phyloP scores from a whole-genome alignment of 2,113 vertebrate species.

The Corapipo altera region DNA sequence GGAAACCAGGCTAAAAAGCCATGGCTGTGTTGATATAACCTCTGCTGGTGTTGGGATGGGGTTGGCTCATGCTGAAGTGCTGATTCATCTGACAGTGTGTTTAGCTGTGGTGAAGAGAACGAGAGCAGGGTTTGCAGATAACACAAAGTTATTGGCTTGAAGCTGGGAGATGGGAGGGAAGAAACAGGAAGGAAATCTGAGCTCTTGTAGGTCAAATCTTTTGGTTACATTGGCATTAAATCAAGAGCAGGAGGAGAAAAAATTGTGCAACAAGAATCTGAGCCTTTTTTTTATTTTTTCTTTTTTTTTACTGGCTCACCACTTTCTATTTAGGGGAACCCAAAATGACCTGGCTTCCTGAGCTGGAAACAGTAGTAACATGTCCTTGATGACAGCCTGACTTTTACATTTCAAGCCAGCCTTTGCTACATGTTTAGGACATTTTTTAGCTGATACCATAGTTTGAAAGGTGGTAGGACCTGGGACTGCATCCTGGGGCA shows the following conservation, averaged over 20 bases:
- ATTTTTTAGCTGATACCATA: not conserved
- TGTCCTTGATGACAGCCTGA: not conserved
- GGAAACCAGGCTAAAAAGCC: not conserved
- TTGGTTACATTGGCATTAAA: constrained; percentile 42
- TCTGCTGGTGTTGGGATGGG: not conserved
- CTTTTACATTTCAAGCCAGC: not conserved
- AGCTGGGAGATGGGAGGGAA: not conserved
- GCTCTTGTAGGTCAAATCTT: constrained; percentile 35
- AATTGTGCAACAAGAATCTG: constrained; percentile 36
- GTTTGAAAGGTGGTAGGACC: not conserved
- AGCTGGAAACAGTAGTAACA: not conserved
- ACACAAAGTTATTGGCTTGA: not conserved
- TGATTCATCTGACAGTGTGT: not conserved
- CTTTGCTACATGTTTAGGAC: not conserved
- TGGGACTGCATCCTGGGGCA: not conserved
- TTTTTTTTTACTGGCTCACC: not conserved
- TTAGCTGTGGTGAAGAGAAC: not conserved
- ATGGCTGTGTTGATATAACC: not conserved
- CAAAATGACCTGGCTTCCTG: constrained; percentile 50
- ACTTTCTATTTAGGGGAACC: constrained; percentile 55
- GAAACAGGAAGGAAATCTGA: constrained; percentile 66
- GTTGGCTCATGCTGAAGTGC: not conserved
- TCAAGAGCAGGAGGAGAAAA: constrained; percentile 30
- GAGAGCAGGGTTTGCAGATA: not conserved
- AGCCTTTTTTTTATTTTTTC: not conserved